Base-by-base conservation (phyloP, 2,888 invertebrate genomes). In the Liodrosophila aerea region DNA sequence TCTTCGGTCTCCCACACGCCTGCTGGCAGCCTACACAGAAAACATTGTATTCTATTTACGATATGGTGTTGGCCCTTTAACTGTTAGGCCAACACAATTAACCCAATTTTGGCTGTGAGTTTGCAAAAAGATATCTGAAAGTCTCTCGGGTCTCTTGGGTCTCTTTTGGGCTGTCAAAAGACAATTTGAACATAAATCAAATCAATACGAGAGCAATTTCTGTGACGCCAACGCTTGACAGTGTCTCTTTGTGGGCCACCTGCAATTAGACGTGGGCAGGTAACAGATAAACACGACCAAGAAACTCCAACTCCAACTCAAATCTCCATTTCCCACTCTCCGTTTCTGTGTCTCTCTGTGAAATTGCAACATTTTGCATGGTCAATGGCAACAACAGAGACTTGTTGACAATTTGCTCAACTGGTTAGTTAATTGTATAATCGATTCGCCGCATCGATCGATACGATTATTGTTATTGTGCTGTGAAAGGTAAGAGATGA, bases 31-130 rank as follows among this genome's bases (percentile, higher is more conserved):
- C 67, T 62, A 80, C 81, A 41, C 71, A 41, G 39, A 44, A 41
- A 13, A 40, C 1, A 2, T 7, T 15, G 34, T 11, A 49, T 51
- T 51, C 40, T 47, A 45, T 56, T 45, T 53, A 33, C 29, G 16
- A 2, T 45, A 39, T 13, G 8, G 27, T 45, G 37, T 57, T 54
- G 61, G 56, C 66, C 71, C 74, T 73, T 69, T 70, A 58, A 64
- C 75, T 39, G 64, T 59, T 65, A 57, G 59, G 56, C 60, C 58
- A 54, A 16, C 61, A 64, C 85, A 85, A 85, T 81, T 85, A 85
- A 85, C 85, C 76, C 70, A 85, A 82, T 85, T 77, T 75, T 63
- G 45, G 31, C 52, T 73, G 68, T 72, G 68, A 63, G 56, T 72
- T 67, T 61, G 58, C 73, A 46, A 59, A 70, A 70, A 50, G 45